phyloP scores from a whole-genome alignment of 2,888 invertebrate species.

The Crepidodera aurea region DNA sequence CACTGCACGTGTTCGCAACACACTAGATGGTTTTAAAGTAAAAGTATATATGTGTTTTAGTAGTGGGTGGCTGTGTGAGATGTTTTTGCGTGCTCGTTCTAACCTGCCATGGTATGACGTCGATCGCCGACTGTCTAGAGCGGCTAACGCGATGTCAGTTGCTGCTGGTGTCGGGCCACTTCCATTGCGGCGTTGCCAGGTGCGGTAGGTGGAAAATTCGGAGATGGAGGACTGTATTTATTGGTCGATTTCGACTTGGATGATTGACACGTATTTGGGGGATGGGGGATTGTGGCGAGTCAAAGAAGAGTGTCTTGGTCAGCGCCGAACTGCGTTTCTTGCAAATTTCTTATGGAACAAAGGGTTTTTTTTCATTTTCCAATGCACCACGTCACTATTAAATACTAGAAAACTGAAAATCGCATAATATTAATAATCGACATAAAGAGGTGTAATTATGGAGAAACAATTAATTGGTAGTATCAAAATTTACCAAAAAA shows the following conservation, averaged over 20 bases:
- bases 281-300: background rate
- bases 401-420: no score
- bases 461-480: no score
- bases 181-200: slow-evolving; percentile 25
- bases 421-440: no score
- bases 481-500: no score
- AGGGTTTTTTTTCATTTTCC: no score
- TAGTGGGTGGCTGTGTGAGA: slow-evolving; percentile 39
- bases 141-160: slow-evolving; percentile 40
- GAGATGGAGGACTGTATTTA: slow-evolving; percentile 1
- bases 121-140: slow-evolving; percentile 41
- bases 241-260: slow-evolving; percentile 12
- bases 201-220: slow-evolving; percentile 20
- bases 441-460: no score
- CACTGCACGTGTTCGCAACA: slow-evolving; percentile 34
- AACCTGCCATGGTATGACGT: slow-evolving; percentile 39
- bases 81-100: slow-evolving; percentile 26
- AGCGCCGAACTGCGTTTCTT: no score
- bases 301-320: no score
- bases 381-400: no score
- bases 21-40: slow-evolving; percentile 38
- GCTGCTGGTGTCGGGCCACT: slow-evolving; percentile 38
- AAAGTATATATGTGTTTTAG: slow-evolving; percentile 30
- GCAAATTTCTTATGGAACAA: no score
- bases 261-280: slow-evolving; percentile 9